Base-by-base conservation (phyloP, 2,113 vertebrate species). In the Solenodon paradoxus region DNA sequence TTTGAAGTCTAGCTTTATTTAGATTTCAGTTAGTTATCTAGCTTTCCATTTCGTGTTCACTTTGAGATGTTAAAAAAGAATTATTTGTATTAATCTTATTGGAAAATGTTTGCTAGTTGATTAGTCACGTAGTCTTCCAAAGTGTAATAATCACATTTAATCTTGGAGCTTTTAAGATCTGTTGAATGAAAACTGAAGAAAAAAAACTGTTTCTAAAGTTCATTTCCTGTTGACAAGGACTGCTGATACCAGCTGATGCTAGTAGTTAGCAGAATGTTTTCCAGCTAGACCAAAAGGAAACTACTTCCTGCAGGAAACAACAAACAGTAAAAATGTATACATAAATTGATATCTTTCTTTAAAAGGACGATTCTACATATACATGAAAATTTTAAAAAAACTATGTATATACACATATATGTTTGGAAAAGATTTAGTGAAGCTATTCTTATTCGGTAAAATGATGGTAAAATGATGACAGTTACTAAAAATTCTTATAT, bases 11-110 rank as follows among this genome's bases (percentile, higher is more conserved):
- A n/a, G 32, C 9, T 85, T 79, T 66, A 57, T 35, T 74, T 77
- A 55, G 35, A 80, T 16, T 63, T 75, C 30, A 35, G 32, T 42
- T 88, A 53, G n/a, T 40, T 87, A 78, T 5, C 51, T 82, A 94
- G 68, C 8, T 78, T 86, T 57, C 9, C 40, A 94, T 61, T 88
- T 72, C n/a, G 55, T 79, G 45, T 79, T 92, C 5, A 55, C 40
- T 66, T 40, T 96, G 82, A n/a, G 45, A 90, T 74, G 7, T 85
- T 85, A 81, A 80, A 78, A 68, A 38, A 77, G 22, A 89, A 92
- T 15, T 51, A 40, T 74, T 85, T 49, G 74, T 74, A 88, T 49
- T 45, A 53, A 83, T 92, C 94, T 85, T 79, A 82, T 24, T 79
- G n/a, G 28, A n/a, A 66, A 88, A 79, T 53, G 20, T 40, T 79